phyloP scores from a whole-genome alignment of 2,113 vertebrate species.

The Rhinichthys klamathensis region DNA sequence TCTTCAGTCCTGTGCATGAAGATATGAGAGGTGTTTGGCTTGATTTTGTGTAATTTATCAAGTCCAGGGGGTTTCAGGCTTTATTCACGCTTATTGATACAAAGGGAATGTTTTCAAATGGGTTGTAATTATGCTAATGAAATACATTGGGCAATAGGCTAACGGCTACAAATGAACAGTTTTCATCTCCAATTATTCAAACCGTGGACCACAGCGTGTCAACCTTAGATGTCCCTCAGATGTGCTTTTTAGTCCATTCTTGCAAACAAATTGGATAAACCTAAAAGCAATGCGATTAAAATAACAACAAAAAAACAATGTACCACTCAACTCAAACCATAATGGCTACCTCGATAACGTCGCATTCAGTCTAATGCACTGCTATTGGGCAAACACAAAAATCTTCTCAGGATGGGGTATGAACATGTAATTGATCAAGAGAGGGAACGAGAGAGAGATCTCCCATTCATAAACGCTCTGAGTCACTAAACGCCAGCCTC shows the following conservation, averaged over 20 bases:
- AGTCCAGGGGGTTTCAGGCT: slow-evolving; percentile 2
- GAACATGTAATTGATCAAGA: slow-evolving; percentile 23
- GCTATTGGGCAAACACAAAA: slow-evolving; percentile 41
- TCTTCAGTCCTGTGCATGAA: slow-evolving; percentile 4
- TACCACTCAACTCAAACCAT: not conserved
- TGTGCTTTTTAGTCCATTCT: not conserved
- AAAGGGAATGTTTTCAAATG: slow-evolving; percentile 44
- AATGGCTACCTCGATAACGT: not conserved
- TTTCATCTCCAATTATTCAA: slow-evolving; percentile 26
- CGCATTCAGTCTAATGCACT: slow-evolving; percentile 21
- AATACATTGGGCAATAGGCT: slow-evolving; percentile 34
- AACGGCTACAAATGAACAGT: slow-evolving; percentile 48
- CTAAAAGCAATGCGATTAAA: slow-evolving; percentile 15
- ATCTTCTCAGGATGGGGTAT: slow-evolving; percentile 17
- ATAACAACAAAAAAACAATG: not conserved
- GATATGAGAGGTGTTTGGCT: slow-evolving; percentile 24
- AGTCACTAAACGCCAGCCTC: slow-evolving; percentile 35
- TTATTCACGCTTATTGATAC: slow-evolving; percentile 22
- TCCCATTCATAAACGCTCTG: slow-evolving; percentile 39
- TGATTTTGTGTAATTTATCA: not conserved
- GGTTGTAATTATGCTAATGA: slow-evolving; percentile 45
- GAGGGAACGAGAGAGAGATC: not conserved
- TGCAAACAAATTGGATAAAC: not conserved
- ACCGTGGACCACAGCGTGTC: not conserved
- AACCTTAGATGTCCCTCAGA: slow-evolving; percentile 7